Evolutionary conservation across 2,888 invertebrate species (phyloP).

Genomic region (Cactoblastis cactorum): DNA sequence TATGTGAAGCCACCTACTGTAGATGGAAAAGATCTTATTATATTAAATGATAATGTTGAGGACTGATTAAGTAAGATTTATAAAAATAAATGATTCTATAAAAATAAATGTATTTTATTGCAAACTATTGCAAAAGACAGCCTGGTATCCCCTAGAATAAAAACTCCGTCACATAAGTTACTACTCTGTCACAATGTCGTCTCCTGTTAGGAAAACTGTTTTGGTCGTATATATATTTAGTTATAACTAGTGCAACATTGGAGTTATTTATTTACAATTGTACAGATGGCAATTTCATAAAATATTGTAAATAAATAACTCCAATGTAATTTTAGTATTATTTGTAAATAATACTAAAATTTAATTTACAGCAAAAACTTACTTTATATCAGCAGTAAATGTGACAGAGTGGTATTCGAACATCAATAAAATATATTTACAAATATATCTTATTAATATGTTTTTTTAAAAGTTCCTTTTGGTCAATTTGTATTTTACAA

Average conservation of each 20-base stretch:
- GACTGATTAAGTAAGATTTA: too few relatives aligned
- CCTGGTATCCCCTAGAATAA: background rate
- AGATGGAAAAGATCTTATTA: slow-evolving; percentile 11
- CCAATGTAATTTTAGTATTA: too few relatives aligned
- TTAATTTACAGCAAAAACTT: too few relatives aligned
- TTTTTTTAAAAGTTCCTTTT: background rate
- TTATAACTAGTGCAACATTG: background rate
- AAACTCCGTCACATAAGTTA: background rate
- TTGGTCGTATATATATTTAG: slow-evolving; percentile 15
- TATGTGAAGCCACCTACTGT: slow-evolving; percentile 10
- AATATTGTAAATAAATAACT: too few relatives aligned
- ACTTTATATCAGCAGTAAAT: too few relatives aligned
- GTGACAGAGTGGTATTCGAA: too few relatives aligned
- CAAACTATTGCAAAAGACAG: background rate
- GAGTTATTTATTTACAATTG: too few relatives aligned
- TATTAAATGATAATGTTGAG: too few relatives aligned
- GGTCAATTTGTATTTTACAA: background rate
- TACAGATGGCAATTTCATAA: too few relatives aligned
- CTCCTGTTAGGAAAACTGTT: slow-evolving; percentile 15
- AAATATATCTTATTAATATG: background rate
- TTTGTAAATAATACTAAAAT: too few relatives aligned
- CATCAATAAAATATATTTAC: background rate
- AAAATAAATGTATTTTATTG: background rate
- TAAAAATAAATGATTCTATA: too few relatives aligned
- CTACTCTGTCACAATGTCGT: slow-evolving; percentile 19